Base-by-base conservation (phyloP, 35 echinoderm and acorn worm genomes). In the Chiridota heheva region DNA sequence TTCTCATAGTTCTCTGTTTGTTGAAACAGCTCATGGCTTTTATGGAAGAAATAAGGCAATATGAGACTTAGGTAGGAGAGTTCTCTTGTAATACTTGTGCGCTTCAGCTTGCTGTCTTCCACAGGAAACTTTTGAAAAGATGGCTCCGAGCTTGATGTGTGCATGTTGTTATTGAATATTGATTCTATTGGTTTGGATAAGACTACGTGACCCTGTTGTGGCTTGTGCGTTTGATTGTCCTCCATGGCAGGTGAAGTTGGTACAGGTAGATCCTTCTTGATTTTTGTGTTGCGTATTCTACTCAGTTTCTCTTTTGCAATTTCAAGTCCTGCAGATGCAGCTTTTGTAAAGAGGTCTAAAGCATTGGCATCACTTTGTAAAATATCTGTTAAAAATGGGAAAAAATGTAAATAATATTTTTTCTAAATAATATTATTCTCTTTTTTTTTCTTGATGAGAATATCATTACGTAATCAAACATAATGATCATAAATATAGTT, bases 21-120 rank as follows among this genome's bases (percentile, higher is more conserved):
- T n/a, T n/a, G n/a, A n/a, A n/a, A n/a, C n/a, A n/a, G n/a, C n/a
- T n/a, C n/a, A n/a, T n/a, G n/a, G 1, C 44, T 74, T 35, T 29
- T 74, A 27, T 44, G n/a, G 30, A 74, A 13, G 5, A 74, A 5
- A 4, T 42, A 47, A 30, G 70, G 70, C 20, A 74, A 47, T 41
- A 74, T 51, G 7, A 74, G 70, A 27, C 70, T 74, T 7, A 53
- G 56, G 22, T 74, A 74, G 7, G 70, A 74, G n/a, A 74, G 70
- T n/a, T 33, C 16, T 74, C 15, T 34, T 16, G 6, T 18, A 53
- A 30, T 33, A 51, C 24, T 5, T 60, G 4, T 0, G 26, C 33
- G 47, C n/a, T 4, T 55, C 44, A 31, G 7, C 5, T 29, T 3
- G 44, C 29, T 72, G 1, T 22, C 8, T 7, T 29, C 5, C 40